phyloP scores from a whole-genome alignment of 2,888 invertebrate genomes.

The Lumbricus terrestris region DNA sequence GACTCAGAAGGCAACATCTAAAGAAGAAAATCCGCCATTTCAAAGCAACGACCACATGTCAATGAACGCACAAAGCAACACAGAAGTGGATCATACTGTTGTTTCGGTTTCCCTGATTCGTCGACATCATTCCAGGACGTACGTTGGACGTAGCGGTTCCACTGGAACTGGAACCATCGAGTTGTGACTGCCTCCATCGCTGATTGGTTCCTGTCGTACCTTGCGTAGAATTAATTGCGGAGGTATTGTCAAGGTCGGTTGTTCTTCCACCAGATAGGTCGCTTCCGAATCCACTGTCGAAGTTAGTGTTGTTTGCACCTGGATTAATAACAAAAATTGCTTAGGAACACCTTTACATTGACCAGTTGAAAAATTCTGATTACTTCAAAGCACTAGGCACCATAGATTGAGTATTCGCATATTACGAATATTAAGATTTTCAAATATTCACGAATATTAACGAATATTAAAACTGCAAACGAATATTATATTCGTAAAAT shows the following conservation, averaged over 20 bases:
- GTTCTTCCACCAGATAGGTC: neutral
- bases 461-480: no score
- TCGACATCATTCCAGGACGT: neutral
- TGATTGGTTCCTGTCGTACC: neutral
- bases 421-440: no score
- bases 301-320: neutral
- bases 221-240: neutral
- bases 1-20: no score
- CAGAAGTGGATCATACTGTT: neutral
- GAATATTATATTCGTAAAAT: no score
- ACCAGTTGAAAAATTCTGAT: neutral
- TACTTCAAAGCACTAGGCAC: neutral
- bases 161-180: neutral
- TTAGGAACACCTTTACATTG: neutral
- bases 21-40: neutral
- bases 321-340: neutral
- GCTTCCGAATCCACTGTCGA: conserved; percentile 4
- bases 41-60: neutral
- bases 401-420: no score
- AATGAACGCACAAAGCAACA: neutral
- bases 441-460: no score
- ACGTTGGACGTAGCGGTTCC: neutral
- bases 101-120: neutral
- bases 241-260: neutral
- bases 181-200: neutral